A percentile compares a stretch with the other conserved stretches of the same genome.
Evolutionary conservation across 2,797 vertebrate genomes (phyloP).

Genomic region (Gorsachius magnificus): DNA sequence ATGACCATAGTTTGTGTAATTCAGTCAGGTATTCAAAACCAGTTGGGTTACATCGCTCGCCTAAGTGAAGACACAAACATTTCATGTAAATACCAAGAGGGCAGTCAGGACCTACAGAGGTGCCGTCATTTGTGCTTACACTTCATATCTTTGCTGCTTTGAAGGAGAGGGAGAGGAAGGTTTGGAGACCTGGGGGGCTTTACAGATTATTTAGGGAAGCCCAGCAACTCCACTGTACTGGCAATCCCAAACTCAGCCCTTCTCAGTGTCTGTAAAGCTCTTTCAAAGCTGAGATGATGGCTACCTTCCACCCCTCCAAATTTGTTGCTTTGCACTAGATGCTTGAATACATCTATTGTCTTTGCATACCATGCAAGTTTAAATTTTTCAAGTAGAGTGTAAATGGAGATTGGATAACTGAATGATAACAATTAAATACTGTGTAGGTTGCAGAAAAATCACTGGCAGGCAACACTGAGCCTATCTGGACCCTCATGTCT

Average conservation of each 20-base stretch:
- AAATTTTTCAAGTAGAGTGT: background rate
- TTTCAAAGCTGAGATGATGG: background rate
- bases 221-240: background rate
- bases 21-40: background rate
- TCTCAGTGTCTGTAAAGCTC: background rate
- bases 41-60: background rate
- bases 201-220: background rate
- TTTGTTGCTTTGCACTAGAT: background rate
- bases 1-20: background rate
- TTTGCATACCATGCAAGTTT: background rate
- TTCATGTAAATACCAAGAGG: background rate
- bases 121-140: background rate
- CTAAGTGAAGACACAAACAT: background rate
- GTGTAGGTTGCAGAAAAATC: background rate
- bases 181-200: background rate
- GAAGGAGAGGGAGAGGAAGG: background rate
- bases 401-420: background rate
- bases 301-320: background rate
- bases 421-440: background rate
- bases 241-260: background rate
- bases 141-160: background rate
- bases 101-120: background rate
- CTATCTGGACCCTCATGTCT: background rate
- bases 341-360: background rate
- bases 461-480: background rate